These are phyloP conservation scores for Lacanobia wlatinum DNA, from an alignment of 2,888 invertebrate genomes.

Conservation along the genomic window DNA sequence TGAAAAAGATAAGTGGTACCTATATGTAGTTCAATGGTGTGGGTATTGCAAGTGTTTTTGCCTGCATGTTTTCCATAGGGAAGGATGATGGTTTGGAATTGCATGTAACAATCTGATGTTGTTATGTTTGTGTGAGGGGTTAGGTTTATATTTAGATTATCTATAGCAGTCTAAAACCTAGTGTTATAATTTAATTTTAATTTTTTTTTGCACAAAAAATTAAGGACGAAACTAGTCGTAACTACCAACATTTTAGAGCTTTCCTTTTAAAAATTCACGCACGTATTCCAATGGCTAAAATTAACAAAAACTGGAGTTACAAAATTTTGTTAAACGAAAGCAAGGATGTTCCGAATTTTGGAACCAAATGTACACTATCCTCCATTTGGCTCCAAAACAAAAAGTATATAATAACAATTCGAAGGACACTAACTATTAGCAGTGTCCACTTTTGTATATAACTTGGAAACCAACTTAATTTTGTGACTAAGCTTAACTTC, in stretches of 20 bases:
- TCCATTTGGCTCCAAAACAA: slow-evolving; percentile 82
- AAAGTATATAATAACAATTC: slow-evolving; percentile 83
- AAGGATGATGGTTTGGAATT: too few species aligned
- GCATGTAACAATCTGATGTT: too few species aligned
- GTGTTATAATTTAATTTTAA: too few species aligned
- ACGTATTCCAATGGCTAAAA: slow-evolving; percentile 44
- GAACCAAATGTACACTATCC: slow-evolving; percentile 60
- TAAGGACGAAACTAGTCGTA: background rate
- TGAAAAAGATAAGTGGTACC: too few species aligned
- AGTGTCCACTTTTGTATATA: slow-evolving; percentile 82
- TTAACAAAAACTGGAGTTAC: slow-evolving; percentile 53
- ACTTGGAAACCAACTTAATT: slow-evolving; percentile 64
- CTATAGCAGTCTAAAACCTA: too few species aligned
- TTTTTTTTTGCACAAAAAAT: too few species aligned
- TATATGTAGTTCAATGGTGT: too few species aligned
- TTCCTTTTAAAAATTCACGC: slow-evolving; percentile 27
- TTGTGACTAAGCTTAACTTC: slow-evolving; percentile 6
- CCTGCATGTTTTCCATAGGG: too few species aligned
- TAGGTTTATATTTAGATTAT: too few species aligned
- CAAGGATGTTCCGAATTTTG: slow-evolving; percentile 51
- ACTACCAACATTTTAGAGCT: slow-evolving; percentile 3
- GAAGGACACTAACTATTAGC: slow-evolving; percentile 84
- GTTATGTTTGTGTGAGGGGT: too few species aligned
- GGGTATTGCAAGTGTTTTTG: too few species aligned
- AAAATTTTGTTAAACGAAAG: slow-evolving; percentile 56